phyloP scores from a whole-genome alignment of 2,797 vertebrate species.

The Sebastes trivittatus region DNA sequence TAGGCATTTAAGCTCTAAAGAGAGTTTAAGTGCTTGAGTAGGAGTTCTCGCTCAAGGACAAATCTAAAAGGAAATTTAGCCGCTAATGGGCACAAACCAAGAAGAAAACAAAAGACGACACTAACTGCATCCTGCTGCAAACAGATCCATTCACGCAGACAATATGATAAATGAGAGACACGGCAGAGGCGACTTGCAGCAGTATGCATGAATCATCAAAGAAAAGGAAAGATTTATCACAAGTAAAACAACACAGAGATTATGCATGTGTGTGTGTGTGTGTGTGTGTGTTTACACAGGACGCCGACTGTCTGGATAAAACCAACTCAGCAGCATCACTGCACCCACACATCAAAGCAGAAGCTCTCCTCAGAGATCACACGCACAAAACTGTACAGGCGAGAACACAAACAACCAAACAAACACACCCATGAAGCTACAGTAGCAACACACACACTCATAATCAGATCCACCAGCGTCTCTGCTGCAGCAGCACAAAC shows the following conservation, averaged over 20 bases:
- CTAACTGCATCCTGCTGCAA: background rate
- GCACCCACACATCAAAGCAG: conserved; percentile 55
- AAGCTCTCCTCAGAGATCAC: conserved; percentile 31
- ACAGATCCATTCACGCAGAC: background rate
- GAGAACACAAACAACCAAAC: conserved; percentile 4
- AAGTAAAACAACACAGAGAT: conserved; percentile 1
- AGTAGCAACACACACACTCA: background rate
- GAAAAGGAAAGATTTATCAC: conserved; percentile 3
- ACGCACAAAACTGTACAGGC: background rate
- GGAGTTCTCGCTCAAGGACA: background rate
- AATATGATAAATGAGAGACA: background rate
- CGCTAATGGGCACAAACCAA: background rate
- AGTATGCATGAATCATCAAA: conserved; percentile 17
- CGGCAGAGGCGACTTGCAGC: background rate
- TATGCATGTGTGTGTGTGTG: background rate
- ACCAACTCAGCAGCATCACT: conserved; percentile 49
- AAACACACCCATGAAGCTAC: background rate
- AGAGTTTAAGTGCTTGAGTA: background rate
- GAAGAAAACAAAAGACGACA: background rate
- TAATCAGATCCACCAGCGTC: conserved; percentile 5
- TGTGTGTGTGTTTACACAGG: conserved; percentile 33
- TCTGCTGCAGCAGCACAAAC: background rate
- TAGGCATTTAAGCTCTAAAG: background rate
- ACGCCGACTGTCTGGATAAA: conserved; percentile 36
- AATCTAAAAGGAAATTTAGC: background rate